Percentiles rank a stretch among this genome's conserved stretches.
These are phyloP conservation scores for Ptychoptera albimana DNA, from an alignment of 2,888 invertebrate genomes.

Conservation along the genomic window DNA sequence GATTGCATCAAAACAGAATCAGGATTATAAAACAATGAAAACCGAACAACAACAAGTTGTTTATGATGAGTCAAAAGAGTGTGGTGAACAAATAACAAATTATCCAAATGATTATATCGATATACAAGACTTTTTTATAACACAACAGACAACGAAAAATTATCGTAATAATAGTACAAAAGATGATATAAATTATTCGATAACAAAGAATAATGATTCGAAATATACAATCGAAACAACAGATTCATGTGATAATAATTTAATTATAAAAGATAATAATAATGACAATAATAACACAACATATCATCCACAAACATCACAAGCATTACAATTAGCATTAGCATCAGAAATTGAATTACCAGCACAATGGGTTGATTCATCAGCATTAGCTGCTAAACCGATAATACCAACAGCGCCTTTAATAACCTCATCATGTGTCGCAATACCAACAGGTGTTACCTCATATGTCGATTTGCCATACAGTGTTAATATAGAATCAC, in stretches of 20 bases:
- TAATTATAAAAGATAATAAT: too few species aligned
- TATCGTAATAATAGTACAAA: too few species aligned
- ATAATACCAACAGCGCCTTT: constrained; percentile 39
- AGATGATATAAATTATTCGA: too few species aligned
- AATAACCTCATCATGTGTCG: constrained; percentile 32
- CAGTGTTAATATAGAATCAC: constrained; percentile 1
- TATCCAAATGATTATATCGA: too few species aligned
- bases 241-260: too few species aligned
- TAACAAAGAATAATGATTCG: too few species aligned
- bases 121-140: too few species aligned
- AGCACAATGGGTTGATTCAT: constrained; percentile 59
- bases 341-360: constrained; percentile 62
- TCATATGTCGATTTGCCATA: constrained; percentile 27
- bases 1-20: too few species aligned
- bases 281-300: too few species aligned
- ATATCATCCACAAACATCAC: constrained; percentile 25
- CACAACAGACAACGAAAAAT: too few species aligned
- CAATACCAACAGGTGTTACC: constrained; percentile 26
- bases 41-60: background rate
- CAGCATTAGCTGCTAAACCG: constrained; percentile 44
- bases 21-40: background rate
- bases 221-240: too few species aligned
- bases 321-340: constrained; percentile 53
- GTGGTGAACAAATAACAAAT: too few species aligned
- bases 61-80: background rate